Conservation (phyloP, 2,797 vertebrate genomes). For the Acanthurus lineatus region DNA sequence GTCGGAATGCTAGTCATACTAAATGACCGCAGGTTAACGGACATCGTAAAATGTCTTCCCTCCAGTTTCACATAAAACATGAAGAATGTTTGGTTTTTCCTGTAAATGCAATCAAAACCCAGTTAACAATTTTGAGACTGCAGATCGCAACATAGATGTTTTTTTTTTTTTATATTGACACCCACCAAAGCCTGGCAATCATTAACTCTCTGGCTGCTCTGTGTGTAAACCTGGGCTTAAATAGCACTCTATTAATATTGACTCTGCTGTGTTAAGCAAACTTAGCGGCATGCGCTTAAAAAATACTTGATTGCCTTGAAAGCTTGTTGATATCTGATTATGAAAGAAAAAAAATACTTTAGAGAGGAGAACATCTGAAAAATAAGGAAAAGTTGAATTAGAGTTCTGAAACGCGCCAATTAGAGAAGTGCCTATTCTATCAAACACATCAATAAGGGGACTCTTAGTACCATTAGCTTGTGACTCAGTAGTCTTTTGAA, state of each 20-base stretch:
- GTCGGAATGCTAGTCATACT: constrained; percentile 28
- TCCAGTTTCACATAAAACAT: constrained; percentile 51
- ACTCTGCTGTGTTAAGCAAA: constrained; percentile 84
- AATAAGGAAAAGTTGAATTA: constrained; percentile 10
- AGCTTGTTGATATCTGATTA: constrained; percentile 74
- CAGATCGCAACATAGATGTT: constrained; percentile 52
- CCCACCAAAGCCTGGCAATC: constrained; percentile 67
- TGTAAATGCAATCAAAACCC: constrained; percentile 35
- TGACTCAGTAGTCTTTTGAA: constrained; percentile 14
- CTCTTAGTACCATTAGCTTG: background rate
- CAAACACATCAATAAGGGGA: background rate
- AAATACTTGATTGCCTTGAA: constrained; percentile 81
- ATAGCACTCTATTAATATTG: constrained; percentile 85
- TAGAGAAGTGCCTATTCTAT: constrained; percentile 1
- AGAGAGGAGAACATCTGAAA: constrained; percentile 28
- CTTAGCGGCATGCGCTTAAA: constrained; percentile 73
- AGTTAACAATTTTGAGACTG: constrained; percentile 59
- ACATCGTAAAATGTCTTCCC: constrained; percentile 52
- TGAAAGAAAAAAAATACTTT: constrained; percentile 58
- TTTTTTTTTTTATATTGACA: constrained; percentile 66
- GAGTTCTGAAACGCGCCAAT: constrained; percentile 13
- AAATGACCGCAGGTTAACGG: constrained; percentile 34
- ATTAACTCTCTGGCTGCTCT: constrained; percentile 78
- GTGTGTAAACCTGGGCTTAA: constrained; percentile 82
- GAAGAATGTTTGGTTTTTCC: constrained; percentile 47